phyloP scores from a whole-genome alignment of 2,113 vertebrate species.

The Mionectes macconnelli region DNA sequence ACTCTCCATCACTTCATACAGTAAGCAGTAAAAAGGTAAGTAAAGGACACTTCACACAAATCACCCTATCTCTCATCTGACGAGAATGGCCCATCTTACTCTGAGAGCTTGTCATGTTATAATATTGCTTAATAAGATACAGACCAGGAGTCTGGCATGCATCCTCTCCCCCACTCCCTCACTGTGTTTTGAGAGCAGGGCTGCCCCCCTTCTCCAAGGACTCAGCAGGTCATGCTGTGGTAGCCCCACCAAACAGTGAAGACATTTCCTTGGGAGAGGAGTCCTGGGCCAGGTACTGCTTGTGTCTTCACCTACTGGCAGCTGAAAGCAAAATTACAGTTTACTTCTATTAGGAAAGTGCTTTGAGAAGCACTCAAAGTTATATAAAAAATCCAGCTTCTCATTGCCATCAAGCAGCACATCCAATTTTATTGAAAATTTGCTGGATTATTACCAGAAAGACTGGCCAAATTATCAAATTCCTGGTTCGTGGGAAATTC shows the following conservation, averaged over 20 bases:
- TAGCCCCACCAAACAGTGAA: background rate
- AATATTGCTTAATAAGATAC: background rate
- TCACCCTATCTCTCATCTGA: background rate
- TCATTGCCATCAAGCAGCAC: background rate
- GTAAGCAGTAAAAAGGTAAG: background rate
- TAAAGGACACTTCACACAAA: background rate
- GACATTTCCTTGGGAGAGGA: background rate
- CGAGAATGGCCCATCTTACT: background rate
- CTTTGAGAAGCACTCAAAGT: background rate
- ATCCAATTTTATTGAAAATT: background rate
- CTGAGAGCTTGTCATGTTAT: background rate
- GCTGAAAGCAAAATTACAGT: background rate
- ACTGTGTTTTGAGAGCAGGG: background rate
- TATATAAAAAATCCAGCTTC: background rate
- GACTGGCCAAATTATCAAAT: slow-evolving; percentile 20
- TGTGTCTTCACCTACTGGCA: background rate
- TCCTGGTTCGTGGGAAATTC: slow-evolving; percentile 58
- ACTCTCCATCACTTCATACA: background rate
- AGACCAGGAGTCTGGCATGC: background rate
- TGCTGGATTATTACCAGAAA: slow-evolving; percentile 18
- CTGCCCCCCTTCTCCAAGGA: background rate
- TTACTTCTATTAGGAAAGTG: background rate
- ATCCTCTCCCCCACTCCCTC: background rate
- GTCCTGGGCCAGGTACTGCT: background rate
- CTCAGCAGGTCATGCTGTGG: background rate